Evolutionary conservation across 92 coral and sea anemone species (phyloP).

Genomic region (Nematostella vectensis): DNA sequence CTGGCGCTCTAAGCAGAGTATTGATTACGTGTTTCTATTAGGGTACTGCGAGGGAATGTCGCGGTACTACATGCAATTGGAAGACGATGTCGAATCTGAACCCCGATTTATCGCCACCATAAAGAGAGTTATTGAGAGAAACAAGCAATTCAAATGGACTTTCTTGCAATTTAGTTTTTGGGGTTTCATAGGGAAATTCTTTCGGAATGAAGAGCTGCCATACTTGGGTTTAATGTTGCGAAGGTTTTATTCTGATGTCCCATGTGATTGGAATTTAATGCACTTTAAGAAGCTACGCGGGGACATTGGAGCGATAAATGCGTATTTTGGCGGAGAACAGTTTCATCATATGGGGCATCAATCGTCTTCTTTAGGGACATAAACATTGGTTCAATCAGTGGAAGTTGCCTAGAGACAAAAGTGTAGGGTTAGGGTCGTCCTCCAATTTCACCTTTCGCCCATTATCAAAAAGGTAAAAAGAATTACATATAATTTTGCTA

Average conservation of each 20-base stretch:
- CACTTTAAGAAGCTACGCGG: constrained; percentile 6
- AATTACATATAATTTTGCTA: no score
- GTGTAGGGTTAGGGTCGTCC: no score
- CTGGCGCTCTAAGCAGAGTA: constrained; percentile 88
- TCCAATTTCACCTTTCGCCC: no score
- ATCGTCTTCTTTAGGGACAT: constrained; percentile 84
- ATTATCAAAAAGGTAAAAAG: no score
- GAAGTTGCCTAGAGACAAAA: no score
- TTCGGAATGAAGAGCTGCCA: constrained; percentile 43
- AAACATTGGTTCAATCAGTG: constrained; percentile 6
- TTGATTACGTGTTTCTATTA: constrained; percentile 73
- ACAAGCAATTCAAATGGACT: constrained; percentile 32
- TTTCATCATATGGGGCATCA: constrained; percentile 76
- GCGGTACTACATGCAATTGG: constrained; percentile 73
- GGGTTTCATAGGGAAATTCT: constrained; percentile 81
- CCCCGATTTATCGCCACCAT: constrained; percentile 42
- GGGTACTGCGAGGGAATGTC: constrained; percentile 63
- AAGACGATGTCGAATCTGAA: constrained; percentile 72
- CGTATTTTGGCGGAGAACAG: constrained; percentile 28
- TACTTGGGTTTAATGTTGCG: constrained; percentile 33
- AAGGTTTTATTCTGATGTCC: constrained; percentile 55
- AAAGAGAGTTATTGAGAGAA: constrained; percentile 38
- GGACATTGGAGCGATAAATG: constrained; percentile 2
- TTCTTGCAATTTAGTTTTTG: constrained; percentile 24
- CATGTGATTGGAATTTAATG: constrained; percentile 32